Base-by-base conservation (phyloP, 2,888 invertebrate genomes). In the Diogma glabrata region DNA sequence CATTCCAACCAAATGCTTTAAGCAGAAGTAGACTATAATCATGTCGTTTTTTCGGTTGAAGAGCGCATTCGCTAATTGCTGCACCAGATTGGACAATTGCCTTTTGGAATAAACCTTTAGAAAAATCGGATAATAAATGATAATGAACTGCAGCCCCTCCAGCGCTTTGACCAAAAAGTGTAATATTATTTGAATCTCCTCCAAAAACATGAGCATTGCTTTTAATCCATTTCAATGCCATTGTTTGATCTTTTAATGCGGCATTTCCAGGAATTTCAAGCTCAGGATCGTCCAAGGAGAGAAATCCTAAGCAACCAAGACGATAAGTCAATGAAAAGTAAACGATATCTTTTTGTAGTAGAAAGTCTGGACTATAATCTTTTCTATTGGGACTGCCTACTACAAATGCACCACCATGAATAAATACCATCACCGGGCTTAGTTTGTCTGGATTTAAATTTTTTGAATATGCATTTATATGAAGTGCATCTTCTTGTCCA, bases 401-500 rank as follows among this genome's bases (percentile, higher is more conserved):
- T n/a, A n/a, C n/a, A 43, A 43, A 43, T 8, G 12, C 40, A 7
- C 40, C 40, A 20, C 40, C 40, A 10, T 43, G 40, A 10, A 40
- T 40, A 9, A 12, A 40, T 7, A 40, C 9, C 3, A 40, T 20
- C 19, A 40, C 19, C n/a, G 40, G 40, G 10, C 20, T 19, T 3
- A 40, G 9, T 19, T 40, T 40, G n/a, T 19, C 10, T 19, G 20
- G 19, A 12, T 40, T 40, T 12, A 66, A 51, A 54, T 66, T 61
- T 51, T 63, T 67, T 8, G 65, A 64, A 28, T 63, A 70, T 0
- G 76, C 71, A 61, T 75, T 76, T 14, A 76, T 57, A 58, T 73
- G 72, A 3, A 76, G 58, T 40, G 19, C 40, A 6, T 17, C 6
- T 40, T 40, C 40, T 12, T 10, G 6, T 3, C 40, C 40, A 19